These are phyloP conservation scores for Gymnoscopelus braueri DNA, from an alignment of 2,797 vertebrate genomes.

Conservation along the genomic window DNA sequence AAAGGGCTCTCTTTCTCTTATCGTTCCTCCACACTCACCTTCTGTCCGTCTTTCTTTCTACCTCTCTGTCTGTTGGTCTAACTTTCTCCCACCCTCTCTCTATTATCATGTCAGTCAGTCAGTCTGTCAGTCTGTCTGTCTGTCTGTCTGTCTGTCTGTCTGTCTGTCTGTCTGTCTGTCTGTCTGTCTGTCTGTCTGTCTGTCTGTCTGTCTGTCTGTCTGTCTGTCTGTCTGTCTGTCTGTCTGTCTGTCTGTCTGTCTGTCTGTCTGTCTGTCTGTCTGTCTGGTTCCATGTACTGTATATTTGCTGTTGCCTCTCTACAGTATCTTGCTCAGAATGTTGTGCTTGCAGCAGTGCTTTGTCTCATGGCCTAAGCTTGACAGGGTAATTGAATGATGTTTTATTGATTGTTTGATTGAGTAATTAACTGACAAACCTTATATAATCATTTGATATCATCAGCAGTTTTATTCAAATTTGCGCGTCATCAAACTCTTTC, in stretches of 20 bases:
- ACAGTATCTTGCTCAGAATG: background rate
- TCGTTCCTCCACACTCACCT: constrained; percentile 34
- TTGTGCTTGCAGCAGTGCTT: too few species aligned
- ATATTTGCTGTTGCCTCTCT: too few species aligned
- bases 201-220: constrained; percentile 4
- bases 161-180: constrained; percentile 3
- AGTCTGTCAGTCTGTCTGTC: background rate
- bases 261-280: too few species aligned
- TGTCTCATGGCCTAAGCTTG: too few species aligned
- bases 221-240: constrained; percentile 7
- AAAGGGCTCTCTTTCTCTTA: constrained; percentile 41
- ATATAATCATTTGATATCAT: too few species aligned
- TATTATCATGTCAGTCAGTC: background rate
- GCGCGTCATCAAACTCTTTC: too few species aligned
- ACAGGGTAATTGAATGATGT: too few species aligned
- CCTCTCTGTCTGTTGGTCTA: constrained; percentile 13
- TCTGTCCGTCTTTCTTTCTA: constrained; percentile 16
- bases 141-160: constrained; percentile 19
- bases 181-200: constrained; percentile 2
- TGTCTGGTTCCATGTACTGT: too few species aligned
- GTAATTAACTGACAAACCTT: background rate
- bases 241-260: background rate
- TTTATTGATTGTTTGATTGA: too few species aligned
- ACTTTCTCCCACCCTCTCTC: constrained; percentile 5
- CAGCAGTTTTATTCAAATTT: too few species aligned